phyloP scores from a whole-genome alignment of 2,797 vertebrate genomes.

The Mico argentatus region DNA sequence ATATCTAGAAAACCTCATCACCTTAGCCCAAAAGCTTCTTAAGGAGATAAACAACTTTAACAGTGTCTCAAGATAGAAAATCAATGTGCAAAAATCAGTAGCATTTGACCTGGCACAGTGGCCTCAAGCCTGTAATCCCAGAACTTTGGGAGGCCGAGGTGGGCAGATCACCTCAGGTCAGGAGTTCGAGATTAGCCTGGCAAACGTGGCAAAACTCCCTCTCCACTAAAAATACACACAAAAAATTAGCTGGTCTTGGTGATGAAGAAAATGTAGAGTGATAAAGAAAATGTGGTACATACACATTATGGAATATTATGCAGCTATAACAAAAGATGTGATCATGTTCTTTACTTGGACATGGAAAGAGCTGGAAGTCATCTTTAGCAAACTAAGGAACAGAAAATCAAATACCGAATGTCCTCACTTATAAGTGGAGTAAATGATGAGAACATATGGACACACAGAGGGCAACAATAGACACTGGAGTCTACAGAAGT shows the following conservation, averaged over 20 bases:
- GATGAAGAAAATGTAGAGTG: background rate
- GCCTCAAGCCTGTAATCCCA: background rate
- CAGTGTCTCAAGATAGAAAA: background rate
- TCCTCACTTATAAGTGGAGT: background rate
- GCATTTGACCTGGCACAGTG: background rate
- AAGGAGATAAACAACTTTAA: background rate
- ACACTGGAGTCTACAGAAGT: background rate
- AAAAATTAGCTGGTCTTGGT: background rate
- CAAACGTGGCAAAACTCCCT: background rate
- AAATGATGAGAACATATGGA: background rate
- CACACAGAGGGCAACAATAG: background rate
- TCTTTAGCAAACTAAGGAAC: background rate
- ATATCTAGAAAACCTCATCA: background rate
- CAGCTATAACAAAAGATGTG: background rate
- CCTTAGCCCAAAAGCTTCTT: background rate
- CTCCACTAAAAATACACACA: background rate
- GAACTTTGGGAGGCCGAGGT: background rate
- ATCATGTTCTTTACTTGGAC: background rate
- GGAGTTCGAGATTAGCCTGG: background rate
- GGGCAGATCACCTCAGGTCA: background rate
- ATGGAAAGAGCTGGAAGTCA: background rate
- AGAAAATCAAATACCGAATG: background rate
- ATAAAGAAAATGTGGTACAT: background rate
- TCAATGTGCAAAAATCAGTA: background rate
- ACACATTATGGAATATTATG: background rate